Conservation (phyloP, 2,797 vertebrate genomes). For the Liparis tanakae region DNA sequence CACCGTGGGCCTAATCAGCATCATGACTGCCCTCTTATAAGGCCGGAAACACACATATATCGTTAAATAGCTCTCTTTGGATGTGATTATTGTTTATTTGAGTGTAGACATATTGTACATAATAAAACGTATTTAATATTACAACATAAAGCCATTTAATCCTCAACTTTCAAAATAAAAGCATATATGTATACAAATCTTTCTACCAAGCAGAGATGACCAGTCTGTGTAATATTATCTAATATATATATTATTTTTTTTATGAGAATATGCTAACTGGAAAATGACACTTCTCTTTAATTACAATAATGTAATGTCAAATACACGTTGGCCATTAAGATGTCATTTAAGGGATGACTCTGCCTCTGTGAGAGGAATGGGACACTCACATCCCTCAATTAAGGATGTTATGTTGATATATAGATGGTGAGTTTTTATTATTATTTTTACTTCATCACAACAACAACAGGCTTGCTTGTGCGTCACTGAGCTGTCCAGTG, state of each 20-base stretch:
- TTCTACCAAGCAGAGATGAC: not conserved
- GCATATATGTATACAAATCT: not conserved
- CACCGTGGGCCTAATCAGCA: too few species aligned
- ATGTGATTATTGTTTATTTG: too few species aligned
- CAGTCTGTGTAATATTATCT: not conserved
- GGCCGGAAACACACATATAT: too few species aligned
- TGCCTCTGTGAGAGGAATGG: not conserved
- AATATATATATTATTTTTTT: not conserved
- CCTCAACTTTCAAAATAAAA: too few species aligned
- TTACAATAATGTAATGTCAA: not conserved
- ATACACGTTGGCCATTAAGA: not conserved
- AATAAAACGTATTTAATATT: too few species aligned
- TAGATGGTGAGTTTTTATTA: not conserved
- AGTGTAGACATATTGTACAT: too few species aligned
- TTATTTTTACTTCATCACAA: not conserved
- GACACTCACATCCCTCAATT: not conserved
- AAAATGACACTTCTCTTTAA: not conserved
- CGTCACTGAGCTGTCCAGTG: not conserved
- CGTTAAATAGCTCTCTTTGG: too few species aligned
- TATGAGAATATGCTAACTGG: not conserved
- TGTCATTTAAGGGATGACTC: not conserved
- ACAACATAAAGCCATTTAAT: too few species aligned
- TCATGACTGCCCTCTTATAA: too few species aligned
- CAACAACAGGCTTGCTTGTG: not conserved
- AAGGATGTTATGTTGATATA: not conserved